Percentiles rank a stretch among this genome's conserved stretches.
These are phyloP conservation scores for Tiliqua scincoides DNA, from an alignment of 2,113 vertebrate species.

Conservation along the genomic window DNA sequence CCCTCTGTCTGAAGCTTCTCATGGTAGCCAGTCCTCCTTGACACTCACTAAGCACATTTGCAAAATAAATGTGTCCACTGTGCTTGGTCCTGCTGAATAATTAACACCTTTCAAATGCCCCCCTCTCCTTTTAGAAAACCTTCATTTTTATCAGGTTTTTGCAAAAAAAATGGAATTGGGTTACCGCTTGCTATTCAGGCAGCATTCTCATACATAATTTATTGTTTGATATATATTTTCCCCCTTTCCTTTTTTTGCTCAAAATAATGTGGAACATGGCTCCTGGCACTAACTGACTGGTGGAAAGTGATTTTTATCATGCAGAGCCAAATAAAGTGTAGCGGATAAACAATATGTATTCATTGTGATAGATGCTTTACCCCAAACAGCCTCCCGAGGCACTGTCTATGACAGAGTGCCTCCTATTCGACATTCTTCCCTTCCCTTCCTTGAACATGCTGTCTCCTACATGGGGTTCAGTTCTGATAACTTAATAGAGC, in stretches of 20 bases:
- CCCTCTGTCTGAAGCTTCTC: not conserved
- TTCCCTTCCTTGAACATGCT: not conserved
- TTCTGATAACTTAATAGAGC: not conserved
- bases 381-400: not conserved
- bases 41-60: no score
- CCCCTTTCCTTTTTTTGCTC: not conserved
- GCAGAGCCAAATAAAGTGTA: slow-evolving; percentile 11
- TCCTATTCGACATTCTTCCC: not conserved
- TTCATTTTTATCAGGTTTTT: slow-evolving; percentile 26
- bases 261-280: not conserved
- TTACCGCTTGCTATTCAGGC: slow-evolving; percentile 7
- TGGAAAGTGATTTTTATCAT: slow-evolving; percentile 31
- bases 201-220: not conserved
- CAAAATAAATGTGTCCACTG: not conserved
- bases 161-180: not conserved
- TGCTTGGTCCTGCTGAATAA: not conserved
- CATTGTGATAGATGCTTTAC: slow-evolving; percentile 20
- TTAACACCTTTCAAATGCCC: not conserved
- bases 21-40: not conserved
- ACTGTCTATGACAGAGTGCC: not conserved
- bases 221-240: not conserved
- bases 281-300: slow-evolving; percentile 10
- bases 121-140: not conserved
- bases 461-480: not conserved
- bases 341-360: slow-evolving; percentile 23